Conservation (phyloP, 2,113 vertebrate species). For the Pseudorhombus dupliciocellatus region DNA sequence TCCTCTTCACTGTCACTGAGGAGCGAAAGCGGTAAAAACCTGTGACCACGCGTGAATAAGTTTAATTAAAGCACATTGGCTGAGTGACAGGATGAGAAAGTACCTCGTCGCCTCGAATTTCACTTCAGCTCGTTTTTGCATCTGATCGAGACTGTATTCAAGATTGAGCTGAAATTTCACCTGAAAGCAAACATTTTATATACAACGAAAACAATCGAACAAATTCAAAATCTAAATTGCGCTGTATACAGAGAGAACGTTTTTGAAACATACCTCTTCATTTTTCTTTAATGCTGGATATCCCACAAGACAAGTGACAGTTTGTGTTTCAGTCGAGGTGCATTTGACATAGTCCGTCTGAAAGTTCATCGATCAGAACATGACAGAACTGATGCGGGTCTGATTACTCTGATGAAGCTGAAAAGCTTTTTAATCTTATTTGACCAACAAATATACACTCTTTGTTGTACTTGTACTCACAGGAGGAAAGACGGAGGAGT, state of each 20-base stretch:
- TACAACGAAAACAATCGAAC: neutral
- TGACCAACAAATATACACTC: neutral
- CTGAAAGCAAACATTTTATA: slow-evolving; percentile 68
- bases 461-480: slow-evolving; percentile 73
- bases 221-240: too few species aligned
- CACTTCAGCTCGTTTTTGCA: slow-evolving; percentile 81
- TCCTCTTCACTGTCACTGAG: slow-evolving; percentile 87
- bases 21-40: neutral
- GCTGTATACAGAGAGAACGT: neutral
- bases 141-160: slow-evolving; percentile 86
- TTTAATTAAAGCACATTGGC: neutral
- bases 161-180: slow-evolving; percentile 87
- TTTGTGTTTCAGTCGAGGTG: slow-evolving; percentile 76
- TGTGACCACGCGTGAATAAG: neutral
- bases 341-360: slow-evolving; percentile 88
- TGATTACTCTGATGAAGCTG: neutral
- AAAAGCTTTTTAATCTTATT: neutral
- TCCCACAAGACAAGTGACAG: slow-evolving; percentile 86
- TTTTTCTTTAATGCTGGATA: slow-evolving; percentile 84
- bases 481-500: slow-evolving; percentile 81
- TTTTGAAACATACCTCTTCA: slow-evolving; percentile 80
- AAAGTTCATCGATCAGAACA: slow-evolving; percentile 5
- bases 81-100: too few species aligned
- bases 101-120: slow-evolving; percentile 86
- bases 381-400: neutral